phyloP scores from a whole-genome alignment of 2,888 invertebrate species.

The Metalampra italica region DNA sequence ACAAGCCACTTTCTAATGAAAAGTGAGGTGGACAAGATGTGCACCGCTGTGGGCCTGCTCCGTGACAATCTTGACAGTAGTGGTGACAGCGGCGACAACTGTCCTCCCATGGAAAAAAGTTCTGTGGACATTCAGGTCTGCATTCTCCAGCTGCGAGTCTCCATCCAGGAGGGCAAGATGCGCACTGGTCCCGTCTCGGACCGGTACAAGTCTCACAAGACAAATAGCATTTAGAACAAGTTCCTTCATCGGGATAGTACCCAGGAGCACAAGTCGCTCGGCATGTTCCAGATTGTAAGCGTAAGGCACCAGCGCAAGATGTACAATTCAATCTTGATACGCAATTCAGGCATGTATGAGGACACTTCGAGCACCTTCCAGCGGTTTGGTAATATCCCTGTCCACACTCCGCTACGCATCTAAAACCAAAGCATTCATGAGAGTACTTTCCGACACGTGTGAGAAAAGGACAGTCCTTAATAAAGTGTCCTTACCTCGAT shows the following conservation, averaged over 20 bases:
- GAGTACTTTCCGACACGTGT: slow-evolving; percentile 7
- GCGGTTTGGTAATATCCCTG: slow-evolving; percentile 86
- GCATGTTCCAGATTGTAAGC: slow-evolving; percentile 91
- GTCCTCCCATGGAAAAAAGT: slow-evolving; percentile 89
- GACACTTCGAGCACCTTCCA: slow-evolving; percentile 86
- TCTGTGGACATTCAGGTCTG: slow-evolving; percentile 89
- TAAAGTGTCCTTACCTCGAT: slow-evolving; percentile 58
- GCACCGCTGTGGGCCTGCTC: slow-evolving; percentile 86
- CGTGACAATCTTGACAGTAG: slow-evolving; percentile 92
- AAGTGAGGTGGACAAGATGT: slow-evolving; percentile 85
- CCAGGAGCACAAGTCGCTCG: slow-evolving; percentile 87
- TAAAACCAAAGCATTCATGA: slow-evolving; percentile 41
- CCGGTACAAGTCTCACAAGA: slow-evolving; percentile 92
- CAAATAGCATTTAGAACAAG: slow-evolving; percentile 89
- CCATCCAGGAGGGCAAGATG: slow-evolving; percentile 89
- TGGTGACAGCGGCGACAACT: slow-evolving; percentile 94
- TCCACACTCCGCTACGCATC: slow-evolving; percentile 88
- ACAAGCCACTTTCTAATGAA: slow-evolving; percentile 83
- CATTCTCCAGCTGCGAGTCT: slow-evolving; percentile 90
- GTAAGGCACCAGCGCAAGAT: slow-evolving; percentile 85
- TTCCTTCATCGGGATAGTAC: slow-evolving; percentile 91
- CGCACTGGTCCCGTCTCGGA: slow-evolving; percentile 90
- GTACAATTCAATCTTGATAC: slow-evolving; percentile 89
- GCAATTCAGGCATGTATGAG: slow-evolving; percentile 88
- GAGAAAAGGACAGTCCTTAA: slow-evolving; percentile 35